A percentile compares a stretch with the other conserved stretches of the same genome.
Evolutionary conservation across 2,113 vertebrate genomes (phyloP).

Genomic region (Dryoscopus gambensis): DNA sequence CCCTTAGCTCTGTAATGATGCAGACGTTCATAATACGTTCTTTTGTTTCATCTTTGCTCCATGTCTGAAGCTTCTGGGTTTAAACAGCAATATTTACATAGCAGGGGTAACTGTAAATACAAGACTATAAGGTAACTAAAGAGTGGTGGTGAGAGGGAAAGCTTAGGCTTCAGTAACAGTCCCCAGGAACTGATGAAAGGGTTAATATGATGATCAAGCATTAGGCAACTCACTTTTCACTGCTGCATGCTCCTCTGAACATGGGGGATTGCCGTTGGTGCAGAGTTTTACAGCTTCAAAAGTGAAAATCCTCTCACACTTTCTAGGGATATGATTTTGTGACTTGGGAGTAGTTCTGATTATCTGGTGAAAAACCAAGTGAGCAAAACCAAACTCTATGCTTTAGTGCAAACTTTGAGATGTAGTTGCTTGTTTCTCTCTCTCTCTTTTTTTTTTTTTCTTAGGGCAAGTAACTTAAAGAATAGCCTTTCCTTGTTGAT

Average conservation of each 20-base stretch:
- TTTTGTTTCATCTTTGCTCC: neutral
- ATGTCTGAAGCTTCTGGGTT: neutral
- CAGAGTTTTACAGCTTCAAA: neutral
- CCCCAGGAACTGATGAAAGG: neutral
- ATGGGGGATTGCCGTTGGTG: neutral
- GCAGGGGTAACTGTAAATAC: neutral
- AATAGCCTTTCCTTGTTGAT: slow-evolving; percentile 38
- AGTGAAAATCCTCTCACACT: neutral
- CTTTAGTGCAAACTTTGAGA: neutral
- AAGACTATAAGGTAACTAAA: neutral
- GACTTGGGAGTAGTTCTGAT: neutral
- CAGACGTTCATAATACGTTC: neutral
- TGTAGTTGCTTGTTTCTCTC: neutral
- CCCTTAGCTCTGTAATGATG: neutral
- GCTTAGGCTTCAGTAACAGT: neutral
- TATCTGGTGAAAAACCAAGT: neutral
- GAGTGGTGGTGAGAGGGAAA: neutral
- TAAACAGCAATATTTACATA: neutral
- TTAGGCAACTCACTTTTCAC: neutral
- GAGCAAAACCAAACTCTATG: neutral
- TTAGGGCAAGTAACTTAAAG: neutral
- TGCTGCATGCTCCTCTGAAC: neutral
- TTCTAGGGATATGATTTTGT: neutral
- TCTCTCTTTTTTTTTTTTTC: neutral
- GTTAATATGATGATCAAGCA: neutral